Conservation (phyloP, 53 echinoderm and acorn worm species). For the Apostichopus leukothele region DNA sequence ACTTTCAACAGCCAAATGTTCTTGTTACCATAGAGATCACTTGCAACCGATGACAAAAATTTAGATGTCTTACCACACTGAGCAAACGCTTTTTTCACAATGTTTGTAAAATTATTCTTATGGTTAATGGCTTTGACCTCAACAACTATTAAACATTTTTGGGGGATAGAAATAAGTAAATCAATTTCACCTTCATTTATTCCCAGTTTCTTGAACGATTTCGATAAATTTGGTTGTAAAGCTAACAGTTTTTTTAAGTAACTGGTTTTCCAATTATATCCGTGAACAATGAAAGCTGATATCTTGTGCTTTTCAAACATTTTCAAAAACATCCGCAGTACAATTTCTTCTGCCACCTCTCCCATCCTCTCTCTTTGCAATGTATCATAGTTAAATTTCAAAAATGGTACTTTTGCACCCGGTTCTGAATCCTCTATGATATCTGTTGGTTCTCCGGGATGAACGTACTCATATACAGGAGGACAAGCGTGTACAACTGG, state of each 20-base stretch:
- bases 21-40: not conserved
- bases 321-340: not conserved
- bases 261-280: constrained; percentile 31
- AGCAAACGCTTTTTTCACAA: constrained; percentile 16
- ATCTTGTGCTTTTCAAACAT: not conserved
- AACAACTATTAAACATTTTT: constrained; percentile 29
- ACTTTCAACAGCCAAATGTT: constrained; percentile 16
- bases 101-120: not conserved
- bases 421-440: not conserved
- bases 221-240: not conserved
- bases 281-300: constrained; percentile 6
- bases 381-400: not conserved
- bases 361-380: constrained; percentile 10
- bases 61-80: constrained; percentile 13
- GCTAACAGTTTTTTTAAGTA: constrained; percentile 17
- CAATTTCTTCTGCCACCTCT: constrained; percentile 1
- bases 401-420: not conserved
- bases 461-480: constrained; percentile 26
- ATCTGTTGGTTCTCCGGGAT: constrained; percentile 24
- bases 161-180: constrained; percentile 21
- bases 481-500: not conserved
- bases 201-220: constrained; percentile 13
- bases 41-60: constrained; percentile 1
- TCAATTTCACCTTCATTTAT: constrained; percentile 26
- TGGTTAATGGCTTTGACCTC: constrained; percentile 33